Conservation (phyloP, 2,888 invertebrate genomes). For the Hydroisotoma schaefferi region DNA sequence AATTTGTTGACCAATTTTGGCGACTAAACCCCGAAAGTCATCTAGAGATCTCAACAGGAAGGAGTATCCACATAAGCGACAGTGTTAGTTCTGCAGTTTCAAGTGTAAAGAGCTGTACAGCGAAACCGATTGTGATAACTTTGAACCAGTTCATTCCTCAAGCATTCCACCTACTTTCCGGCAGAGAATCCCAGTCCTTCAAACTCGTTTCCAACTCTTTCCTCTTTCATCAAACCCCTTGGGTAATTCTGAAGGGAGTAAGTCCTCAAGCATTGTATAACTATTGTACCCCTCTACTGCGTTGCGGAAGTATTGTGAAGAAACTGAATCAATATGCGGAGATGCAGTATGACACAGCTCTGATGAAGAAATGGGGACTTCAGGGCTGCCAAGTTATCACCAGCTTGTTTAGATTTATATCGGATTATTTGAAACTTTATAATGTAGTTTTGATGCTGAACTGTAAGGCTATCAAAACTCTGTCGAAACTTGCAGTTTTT, state of each 20-base stretch:
- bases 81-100: too few species aligned
- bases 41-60: neutral
- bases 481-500: conserved; percentile 31
- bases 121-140: conserved; percentile 24
- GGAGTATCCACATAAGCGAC: too few species aligned
- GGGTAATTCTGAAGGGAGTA: conserved; percentile 37
- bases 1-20: neutral
- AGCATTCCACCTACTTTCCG: conserved; percentile 40
- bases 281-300: conserved; percentile 25
- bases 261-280: conserved; percentile 35
- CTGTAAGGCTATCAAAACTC: conserved; percentile 22
- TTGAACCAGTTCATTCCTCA: conserved; percentile 35
- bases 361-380: conserved; percentile 13
- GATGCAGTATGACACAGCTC: conserved; percentile 20
- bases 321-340: conserved; percentile 17
- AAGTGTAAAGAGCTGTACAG: too few species aligned
- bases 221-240: too few species aligned
- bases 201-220: conserved; percentile 37
- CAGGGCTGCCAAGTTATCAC: conserved; percentile 24
- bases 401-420: conserved; percentile 35
- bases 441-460: conserved; percentile 44
- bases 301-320: conserved; percentile 30
- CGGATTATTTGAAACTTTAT: conserved; percentile 41
- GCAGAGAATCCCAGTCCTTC: conserved; percentile 40
- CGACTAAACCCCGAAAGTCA: neutral